Base-by-base conservation (phyloP, 2,797 vertebrate species). In the Eulemur rubriventer region DNA sequence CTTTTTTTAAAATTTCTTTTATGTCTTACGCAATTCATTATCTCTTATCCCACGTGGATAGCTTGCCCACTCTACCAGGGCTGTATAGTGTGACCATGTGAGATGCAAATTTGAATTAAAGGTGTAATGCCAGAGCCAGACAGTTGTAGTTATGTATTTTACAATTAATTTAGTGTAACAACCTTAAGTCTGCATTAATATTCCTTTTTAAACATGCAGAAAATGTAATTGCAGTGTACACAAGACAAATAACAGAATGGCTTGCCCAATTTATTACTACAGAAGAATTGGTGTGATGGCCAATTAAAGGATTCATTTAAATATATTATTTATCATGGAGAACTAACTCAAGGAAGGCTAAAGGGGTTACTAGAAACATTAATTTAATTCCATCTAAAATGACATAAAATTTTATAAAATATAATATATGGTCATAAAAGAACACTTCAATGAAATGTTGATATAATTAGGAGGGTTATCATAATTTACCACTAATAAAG, bases 361-460 rank as follows among this genome's bases (percentile, higher is more conserved):
- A 98, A 98, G 97, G 96, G 98, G 85, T 98, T 98, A 98, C 98
- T 98, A 98, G 98, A 98, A 98, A 96, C 96, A 98, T 98, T 98
- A 98, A 98, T 98, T 99, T 98, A 98, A 98, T 98, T 98, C 82
- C 87, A 95, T 98, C 94, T 95, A 91, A 97, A 98, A 97, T 97
- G 88, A 85, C 91, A 97, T 96, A 97, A 98, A 98, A 98, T 98
- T 98, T 98, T 98, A 98, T 98, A 98, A 98, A 98, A 98, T 97
- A 97, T 97, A 98, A 97, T 97, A 98, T 97, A 97, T 95, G 63
- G 89, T 97, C 97, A 98, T 97, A 63, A 97, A 98, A 96, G 95
- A 98, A 91, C 88, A 97, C 33, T 98, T 98, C 98, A 98, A 98
- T 98, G 96, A 98, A 98, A 57, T 97, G 96, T 97, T 96, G 30